phyloP scores from a whole-genome alignment of 2,888 invertebrate genomes.

The Antheraea yamamai region DNA sequence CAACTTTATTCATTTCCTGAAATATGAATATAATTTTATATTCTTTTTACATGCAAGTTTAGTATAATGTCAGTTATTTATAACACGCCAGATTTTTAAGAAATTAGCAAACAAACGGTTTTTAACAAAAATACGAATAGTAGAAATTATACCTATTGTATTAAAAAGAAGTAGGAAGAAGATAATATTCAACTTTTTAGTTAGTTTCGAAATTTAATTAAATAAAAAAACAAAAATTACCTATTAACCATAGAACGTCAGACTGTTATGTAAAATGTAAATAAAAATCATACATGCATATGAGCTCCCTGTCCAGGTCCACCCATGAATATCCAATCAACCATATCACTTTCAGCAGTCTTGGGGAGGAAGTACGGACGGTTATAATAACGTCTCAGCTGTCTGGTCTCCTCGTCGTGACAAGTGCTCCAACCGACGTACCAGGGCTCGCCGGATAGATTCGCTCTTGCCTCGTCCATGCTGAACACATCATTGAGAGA shows the following conservation, averaged over 20 bases:
- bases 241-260: no score
- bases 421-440: conserved; percentile 96
- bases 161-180: no score
- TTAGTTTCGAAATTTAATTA: no score
- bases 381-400: conserved; percentile 88
- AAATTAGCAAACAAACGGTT: no score
- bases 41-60: no score
- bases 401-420: conserved; percentile 89
- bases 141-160: no score
- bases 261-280: background rate
- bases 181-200: no score
- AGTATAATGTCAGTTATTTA: no score
- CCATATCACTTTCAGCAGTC: conserved; percentile 92
- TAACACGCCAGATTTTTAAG: no score
- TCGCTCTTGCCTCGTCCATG: conserved; percentile 88
- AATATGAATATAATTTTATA: background rate
- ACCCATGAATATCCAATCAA: conserved; percentile 99
- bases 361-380: conserved; percentile 94
- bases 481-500: conserved; percentile 90
- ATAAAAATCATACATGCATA: conserved; percentile 90
- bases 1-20: background rate
- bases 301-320: conserved; percentile 96
- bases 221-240: no score
- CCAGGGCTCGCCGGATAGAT: conserved; percentile 86
- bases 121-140: no score